A percentile compares a stretch with the other conserved stretches of the same genome.
Evolutionary conservation across 2,113 vertebrate species (phyloP).

Genomic region (Romanogobio albipinnatus): DNA sequence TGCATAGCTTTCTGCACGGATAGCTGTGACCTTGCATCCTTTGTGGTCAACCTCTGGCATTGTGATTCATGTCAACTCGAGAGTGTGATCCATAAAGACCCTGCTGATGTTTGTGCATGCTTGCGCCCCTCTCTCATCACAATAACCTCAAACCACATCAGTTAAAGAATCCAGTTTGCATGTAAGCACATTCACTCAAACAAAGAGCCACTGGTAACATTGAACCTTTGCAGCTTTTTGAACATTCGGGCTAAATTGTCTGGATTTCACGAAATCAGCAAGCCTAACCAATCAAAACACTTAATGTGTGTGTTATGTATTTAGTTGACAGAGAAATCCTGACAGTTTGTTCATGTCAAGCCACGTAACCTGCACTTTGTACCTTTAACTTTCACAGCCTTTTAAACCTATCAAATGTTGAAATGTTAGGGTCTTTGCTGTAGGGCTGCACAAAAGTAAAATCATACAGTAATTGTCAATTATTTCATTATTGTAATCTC

Average conservation of each 20-base stretch:
- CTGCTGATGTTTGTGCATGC: slow-evolving; percentile 49
- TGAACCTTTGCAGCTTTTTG: not conserved
- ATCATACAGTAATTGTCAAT: not conserved
- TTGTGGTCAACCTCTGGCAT: slow-evolving; percentile 42
- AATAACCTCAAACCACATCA: slow-evolving; percentile 26
- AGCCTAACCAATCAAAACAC: not conserved
- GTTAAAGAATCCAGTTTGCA: slow-evolving; percentile 27
- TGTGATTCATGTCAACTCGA: slow-evolving; percentile 41
- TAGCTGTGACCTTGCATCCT: slow-evolving; percentile 12
- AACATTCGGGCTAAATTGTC: not conserved
- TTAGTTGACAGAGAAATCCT: not conserved
- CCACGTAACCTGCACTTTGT: not conserved
- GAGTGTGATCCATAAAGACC: slow-evolving; percentile 36
- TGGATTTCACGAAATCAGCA: slow-evolving; percentile 5
- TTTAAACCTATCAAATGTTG: not conserved
- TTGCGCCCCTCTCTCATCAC: slow-evolving; percentile 6
- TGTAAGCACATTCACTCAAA: slow-evolving; percentile 51
- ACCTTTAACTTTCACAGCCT: not conserved
- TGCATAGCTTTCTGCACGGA: slow-evolving; percentile 42
- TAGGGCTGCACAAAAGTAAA: not conserved
- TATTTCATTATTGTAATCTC: not conserved
- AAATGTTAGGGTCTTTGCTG: not conserved
- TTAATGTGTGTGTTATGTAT: no score
- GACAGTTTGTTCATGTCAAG: not conserved
- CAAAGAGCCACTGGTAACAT: slow-evolving; percentile 5